Percentiles rank a stretch among this genome's conserved stretches.
These are phyloP conservation scores for Sinhomidia bicolor DNA, from an alignment of 2,888 invertebrate genomes.

Conservation along the genomic window DNA sequence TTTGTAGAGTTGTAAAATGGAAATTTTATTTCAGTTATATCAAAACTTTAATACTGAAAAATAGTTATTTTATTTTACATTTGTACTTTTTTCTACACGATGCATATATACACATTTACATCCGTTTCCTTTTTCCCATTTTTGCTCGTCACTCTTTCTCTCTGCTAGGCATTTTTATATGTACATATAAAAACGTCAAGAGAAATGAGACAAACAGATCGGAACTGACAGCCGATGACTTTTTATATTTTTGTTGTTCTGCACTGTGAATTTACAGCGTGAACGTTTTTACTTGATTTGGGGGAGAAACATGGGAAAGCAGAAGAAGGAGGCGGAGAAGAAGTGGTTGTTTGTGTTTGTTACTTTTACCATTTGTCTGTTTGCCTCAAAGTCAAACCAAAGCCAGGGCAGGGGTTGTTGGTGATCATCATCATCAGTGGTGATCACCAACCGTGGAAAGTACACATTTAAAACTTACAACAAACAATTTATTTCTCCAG, in stretches of 20 bases:
- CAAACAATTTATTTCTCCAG: conserved; percentile 55
- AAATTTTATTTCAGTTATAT: too few relatives aligned
- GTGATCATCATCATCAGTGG: conserved; percentile 28
- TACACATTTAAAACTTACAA: conserved; percentile 51
- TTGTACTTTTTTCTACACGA: neutral
- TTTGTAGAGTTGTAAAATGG: neutral
- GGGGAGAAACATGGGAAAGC: conserved; percentile 41
- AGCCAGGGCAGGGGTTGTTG: conserved; percentile 43
- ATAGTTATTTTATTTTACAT: neutral
- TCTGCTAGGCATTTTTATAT: neutral
- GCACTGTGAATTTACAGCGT: conserved; percentile 50
- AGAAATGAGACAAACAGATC: conserved; percentile 66
- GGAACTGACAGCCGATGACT: conserved; percentile 70
- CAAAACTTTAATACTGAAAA: too few relatives aligned
- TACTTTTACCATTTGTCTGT: conserved; percentile 13
- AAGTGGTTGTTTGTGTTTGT: conserved; percentile 34
- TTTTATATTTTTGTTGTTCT: conserved; percentile 44
- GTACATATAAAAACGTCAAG: conserved; percentile 15
- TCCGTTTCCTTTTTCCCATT: conserved; percentile 52
- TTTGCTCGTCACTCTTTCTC: neutral
- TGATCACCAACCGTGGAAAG: conserved; percentile 62
- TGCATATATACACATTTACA: conserved; percentile 20
- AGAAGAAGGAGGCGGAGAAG: too few relatives aligned
- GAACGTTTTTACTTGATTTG: conserved; percentile 26
- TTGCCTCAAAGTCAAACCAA: neutral